phyloP scores from a whole-genome alignment of 2,888 invertebrate species.

The Drosophila recens region DNA sequence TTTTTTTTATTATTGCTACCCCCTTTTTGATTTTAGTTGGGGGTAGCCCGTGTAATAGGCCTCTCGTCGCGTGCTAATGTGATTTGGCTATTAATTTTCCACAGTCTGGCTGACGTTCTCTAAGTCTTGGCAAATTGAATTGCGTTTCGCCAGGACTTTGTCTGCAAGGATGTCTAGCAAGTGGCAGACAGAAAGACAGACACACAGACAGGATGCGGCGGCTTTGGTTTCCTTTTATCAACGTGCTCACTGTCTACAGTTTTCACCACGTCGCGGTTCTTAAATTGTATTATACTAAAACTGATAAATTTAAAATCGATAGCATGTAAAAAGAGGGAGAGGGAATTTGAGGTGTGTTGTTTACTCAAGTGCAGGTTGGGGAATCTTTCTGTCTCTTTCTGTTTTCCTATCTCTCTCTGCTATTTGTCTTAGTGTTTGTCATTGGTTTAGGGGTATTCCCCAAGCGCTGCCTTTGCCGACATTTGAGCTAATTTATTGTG shows the following conservation, averaged over 20 bases:
- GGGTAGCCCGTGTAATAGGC: constrained; percentile 52
- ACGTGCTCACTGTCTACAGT: constrained; percentile 4
- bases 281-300: constrained; percentile 44
- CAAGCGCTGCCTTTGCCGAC: constrained; percentile 46
- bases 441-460: constrained; percentile 47
- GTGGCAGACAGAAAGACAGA: constrained; percentile 23
- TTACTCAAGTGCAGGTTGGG: constrained; percentile 36
- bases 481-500: constrained; percentile 65
- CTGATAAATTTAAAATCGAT: constrained; percentile 66
- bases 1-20: constrained; percentile 32
- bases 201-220: constrained; percentile 39
- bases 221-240: constrained; percentile 43
- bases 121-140: constrained; percentile 65
- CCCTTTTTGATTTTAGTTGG: constrained; percentile 30
- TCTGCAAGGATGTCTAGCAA: constrained; percentile 30
- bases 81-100: constrained; percentile 67
- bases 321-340: constrained; percentile 9
- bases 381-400: constrained; percentile 1
- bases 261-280: constrained; percentile 29
- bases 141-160: constrained; percentile 47
- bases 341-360: constrained; percentile 13
- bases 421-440: constrained; percentile 32
- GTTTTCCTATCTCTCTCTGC: neutral
- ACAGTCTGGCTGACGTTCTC: constrained; percentile 41
- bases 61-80: constrained; percentile 61